Evolutionary conservation across 2,888 invertebrate genomes (phyloP).

Genomic region (Drosophila affinis): DNA sequence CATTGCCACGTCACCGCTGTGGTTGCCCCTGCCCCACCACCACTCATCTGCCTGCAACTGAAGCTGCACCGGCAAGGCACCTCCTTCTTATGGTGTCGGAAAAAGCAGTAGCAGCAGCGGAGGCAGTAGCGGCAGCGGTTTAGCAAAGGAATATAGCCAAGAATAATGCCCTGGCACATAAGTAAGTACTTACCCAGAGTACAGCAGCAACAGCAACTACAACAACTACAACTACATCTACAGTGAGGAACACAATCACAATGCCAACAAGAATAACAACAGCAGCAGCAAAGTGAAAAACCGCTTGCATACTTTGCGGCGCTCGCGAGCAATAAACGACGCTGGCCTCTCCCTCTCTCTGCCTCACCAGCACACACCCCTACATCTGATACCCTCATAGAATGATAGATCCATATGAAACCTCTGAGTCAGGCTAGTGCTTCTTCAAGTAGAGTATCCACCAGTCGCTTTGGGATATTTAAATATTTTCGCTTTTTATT

Average conservation of each 20-base stretch:
- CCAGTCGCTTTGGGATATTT: not conserved
- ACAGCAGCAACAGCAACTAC: slow-evolving; percentile 40
- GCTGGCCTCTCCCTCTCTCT: slow-evolving; percentile 14
- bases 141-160: slow-evolving; percentile 69
- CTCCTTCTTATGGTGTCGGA: slow-evolving; percentile 27
- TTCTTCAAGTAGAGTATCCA: slow-evolving; percentile 4
- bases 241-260: slow-evolving; percentile 1
- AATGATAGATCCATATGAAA: not conserved
- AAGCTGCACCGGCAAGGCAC: not conserved
- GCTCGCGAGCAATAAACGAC: slow-evolving; percentile 73
- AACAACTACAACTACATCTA: slow-evolving; percentile 13
- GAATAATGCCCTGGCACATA: slow-evolving; percentile 75
- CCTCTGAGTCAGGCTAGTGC: no score
- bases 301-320: slow-evolving; percentile 75
- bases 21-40: slow-evolving; percentile 54
- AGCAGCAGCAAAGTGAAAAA: slow-evolving; percentile 66
- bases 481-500: not conserved
- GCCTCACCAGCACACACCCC: not conserved
- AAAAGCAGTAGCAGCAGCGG: slow-evolving; percentile 23
- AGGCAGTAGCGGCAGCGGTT: slow-evolving; percentile 53
- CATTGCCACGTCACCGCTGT: slow-evolving; percentile 71
- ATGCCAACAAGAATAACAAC: slow-evolving; percentile 46
- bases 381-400: not conserved
- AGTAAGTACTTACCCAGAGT: slow-evolving; percentile 63
- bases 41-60: slow-evolving; percentile 21